These are phyloP conservation scores for Myiopsitta monachus DNA, from an alignment of 2,113 vertebrate genomes.

Conservation along the genomic window DNA sequence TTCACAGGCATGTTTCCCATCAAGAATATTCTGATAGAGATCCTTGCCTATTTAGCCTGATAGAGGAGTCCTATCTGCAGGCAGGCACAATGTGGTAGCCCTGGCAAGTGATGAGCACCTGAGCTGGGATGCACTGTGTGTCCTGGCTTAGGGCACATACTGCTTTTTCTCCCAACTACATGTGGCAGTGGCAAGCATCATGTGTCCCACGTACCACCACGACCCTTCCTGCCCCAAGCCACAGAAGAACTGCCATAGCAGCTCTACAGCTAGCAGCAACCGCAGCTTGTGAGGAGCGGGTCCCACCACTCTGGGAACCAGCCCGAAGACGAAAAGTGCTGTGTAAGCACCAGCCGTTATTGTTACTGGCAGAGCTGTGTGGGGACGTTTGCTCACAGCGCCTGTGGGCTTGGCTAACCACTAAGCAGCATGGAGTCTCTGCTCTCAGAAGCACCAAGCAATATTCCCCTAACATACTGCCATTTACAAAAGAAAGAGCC, in stretches of 20 bases:
- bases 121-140: background rate
- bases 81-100: background rate
- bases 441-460: background rate
- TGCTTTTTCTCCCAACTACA: background rate
- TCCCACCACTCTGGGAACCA: background rate
- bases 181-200: background rate
- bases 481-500: background rate
- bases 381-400: background rate
- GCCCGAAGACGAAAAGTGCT: background rate
- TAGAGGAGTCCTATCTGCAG: background rate
- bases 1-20: background rate
- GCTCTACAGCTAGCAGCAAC: background rate
- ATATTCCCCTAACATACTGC: background rate
- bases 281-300: accelerated
- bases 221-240: background rate
- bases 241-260: background rate
- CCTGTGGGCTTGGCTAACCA: background rate
- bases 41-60: background rate
- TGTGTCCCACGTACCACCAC: accelerated
- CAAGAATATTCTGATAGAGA: background rate
- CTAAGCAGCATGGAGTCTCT: background rate
- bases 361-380: background rate
- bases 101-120: background rate
- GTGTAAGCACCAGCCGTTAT: background rate
- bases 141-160: background rate